phyloP scores from a whole-genome alignment of 2,888 invertebrate genomes.

The Colletes collaris region DNA sequence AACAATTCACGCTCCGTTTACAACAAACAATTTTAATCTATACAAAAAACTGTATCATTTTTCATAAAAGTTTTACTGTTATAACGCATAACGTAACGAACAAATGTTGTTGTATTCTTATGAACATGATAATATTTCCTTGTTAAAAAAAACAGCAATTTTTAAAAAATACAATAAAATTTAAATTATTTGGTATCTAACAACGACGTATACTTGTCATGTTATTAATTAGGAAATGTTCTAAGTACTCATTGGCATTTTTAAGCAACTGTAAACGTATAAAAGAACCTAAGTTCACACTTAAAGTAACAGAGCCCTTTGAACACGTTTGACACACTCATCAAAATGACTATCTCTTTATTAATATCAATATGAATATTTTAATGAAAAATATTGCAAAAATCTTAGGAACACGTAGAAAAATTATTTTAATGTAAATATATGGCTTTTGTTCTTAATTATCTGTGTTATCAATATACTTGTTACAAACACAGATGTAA shows the following conservation, averaged over 20 bases:
- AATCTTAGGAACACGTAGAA: slow-evolving; percentile 49
- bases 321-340: slow-evolving; percentile 36
- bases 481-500: slow-evolving; percentile 20
- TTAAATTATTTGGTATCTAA: slow-evolving; percentile 24
- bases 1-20: slow-evolving; percentile 34
- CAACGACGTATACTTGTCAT: slow-evolving; percentile 14
- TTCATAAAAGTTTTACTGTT: slow-evolving; percentile 10
- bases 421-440: slow-evolving; percentile 54
- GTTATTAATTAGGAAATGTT: slow-evolving; percentile 42
- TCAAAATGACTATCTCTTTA: slow-evolving; percentile 29
- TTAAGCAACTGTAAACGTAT: slow-evolving; percentile 41
- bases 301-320: slow-evolving; percentile 56
- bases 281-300: slow-evolving; percentile 28
- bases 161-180: slow-evolving; percentile 21
- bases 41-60: slow-evolving; percentile 19
- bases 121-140: slow-evolving; percentile 2
- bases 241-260: slow-evolving; percentile 36
- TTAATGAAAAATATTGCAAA: slow-evolving; percentile 51
- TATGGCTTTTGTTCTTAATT: slow-evolving; percentile 38
- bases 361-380: slow-evolving; percentile 40
- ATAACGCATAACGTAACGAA: slow-evolving; percentile 22
- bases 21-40: slow-evolving; percentile 48
- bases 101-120: slow-evolving; percentile 20
- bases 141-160: slow-evolving; percentile 13
- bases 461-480: slow-evolving; percentile 3